Conservation (phyloP, 2,888 invertebrate species). For the Calephelis perditalis region DNA sequence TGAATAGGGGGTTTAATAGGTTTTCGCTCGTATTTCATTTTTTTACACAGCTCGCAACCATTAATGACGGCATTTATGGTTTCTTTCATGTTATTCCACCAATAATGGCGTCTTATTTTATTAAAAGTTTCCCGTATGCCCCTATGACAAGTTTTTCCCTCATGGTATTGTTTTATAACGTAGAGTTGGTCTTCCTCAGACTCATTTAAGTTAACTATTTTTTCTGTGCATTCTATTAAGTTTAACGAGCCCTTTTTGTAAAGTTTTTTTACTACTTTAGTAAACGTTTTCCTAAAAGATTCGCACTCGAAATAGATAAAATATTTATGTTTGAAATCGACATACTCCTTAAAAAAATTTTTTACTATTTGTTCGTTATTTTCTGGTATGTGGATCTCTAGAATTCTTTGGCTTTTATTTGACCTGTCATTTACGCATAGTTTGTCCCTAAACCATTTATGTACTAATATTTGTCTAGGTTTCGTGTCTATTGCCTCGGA, state of each 20-base stretch:
- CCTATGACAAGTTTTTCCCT: slow-evolving; percentile 25
- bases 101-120: slow-evolving; percentile 21
- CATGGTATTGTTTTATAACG: not conserved
- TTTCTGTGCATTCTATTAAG: slow-evolving; percentile 22
- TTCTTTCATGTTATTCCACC: slow-evolving; percentile 24
- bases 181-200: too few relatives aligned
- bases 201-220: slow-evolving; percentile 17
- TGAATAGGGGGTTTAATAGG: slow-evolving; percentile 30
- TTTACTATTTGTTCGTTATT: too few relatives aligned
- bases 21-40: slow-evolving; percentile 7
- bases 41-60: slow-evolving; percentile 1
- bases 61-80: slow-evolving; percentile 16
- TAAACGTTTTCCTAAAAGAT: slow-evolving; percentile 14
- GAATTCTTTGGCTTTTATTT: too few relatives aligned
- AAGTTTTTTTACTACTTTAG: slow-evolving; percentile 12
- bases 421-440: too few relatives aligned
- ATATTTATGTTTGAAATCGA: slow-evolving; percentile 21
- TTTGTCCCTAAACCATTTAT: too few relatives aligned
- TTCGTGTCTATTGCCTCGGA: too few relatives aligned
- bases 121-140: slow-evolving; percentile 24
- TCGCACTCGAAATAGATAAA: slow-evolving; percentile 22
- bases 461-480: too few relatives aligned
- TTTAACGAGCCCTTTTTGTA: slow-evolving; percentile 17
- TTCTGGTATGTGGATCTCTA: too few relatives aligned
- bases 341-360: slow-evolving; percentile 22